Percentiles rank a stretch among this genome's conserved stretches.
These are phyloP conservation scores for Vulpes vulpes DNA, from an alignment of 2,113 vertebrate genomes.

Conservation along the genomic window DNA sequence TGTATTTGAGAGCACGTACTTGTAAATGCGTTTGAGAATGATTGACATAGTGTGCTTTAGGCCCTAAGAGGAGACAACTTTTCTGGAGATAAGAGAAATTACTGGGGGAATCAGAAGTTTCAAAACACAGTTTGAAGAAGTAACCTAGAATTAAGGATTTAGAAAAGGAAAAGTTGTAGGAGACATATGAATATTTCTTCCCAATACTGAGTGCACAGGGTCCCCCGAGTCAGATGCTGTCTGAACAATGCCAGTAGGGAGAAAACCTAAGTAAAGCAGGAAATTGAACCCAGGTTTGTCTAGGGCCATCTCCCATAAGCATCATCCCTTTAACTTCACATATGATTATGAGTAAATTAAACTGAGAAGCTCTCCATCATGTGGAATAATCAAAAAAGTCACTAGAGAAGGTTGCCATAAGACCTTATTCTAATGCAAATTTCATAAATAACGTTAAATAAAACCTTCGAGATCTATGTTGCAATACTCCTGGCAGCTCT, in stretches of 20 bases:
- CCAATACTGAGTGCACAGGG: neutral
- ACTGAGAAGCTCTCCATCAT: neutral
- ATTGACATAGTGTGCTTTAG: neutral
- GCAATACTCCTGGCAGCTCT: neutral
- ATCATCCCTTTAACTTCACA: neutral
- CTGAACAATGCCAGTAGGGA: neutral
- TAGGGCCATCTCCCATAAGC: neutral
- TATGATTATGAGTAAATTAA: constrained; percentile 22
- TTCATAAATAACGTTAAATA: neutral
- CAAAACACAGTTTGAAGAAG: neutral
- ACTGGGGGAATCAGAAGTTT: neutral
- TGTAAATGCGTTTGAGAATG: neutral
- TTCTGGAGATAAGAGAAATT: neutral
- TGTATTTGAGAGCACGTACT: neutral
- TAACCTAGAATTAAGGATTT: neutral
- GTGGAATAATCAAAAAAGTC: neutral
- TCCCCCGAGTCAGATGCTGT: neutral
- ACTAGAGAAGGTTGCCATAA: neutral
- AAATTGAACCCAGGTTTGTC: neutral
- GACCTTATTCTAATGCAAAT: neutral
- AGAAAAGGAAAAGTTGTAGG: neutral
- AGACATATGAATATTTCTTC: neutral
- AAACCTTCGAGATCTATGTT: constrained; percentile 36
- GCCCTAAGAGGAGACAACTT: neutral
- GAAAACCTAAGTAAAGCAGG: neutral